Evolutionary conservation across 2,797 vertebrate species (phyloP).

Genomic region (Austrolebias charrua): DNA sequence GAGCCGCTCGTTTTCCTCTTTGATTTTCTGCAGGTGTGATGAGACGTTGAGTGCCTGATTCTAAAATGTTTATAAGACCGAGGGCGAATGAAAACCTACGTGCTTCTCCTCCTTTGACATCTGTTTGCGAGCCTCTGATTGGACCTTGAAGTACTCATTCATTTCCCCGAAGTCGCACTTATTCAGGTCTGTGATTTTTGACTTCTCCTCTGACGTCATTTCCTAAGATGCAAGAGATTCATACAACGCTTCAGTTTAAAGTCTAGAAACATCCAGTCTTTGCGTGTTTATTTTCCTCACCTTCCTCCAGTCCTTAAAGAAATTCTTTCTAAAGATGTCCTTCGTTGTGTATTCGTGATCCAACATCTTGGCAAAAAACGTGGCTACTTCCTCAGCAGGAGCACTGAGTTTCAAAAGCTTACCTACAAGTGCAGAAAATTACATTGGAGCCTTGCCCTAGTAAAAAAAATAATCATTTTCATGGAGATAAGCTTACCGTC

Average conservation of each 20-base stretch:
- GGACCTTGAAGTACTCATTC: constrained; percentile 92
- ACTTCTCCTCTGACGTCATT: constrained; percentile 93
- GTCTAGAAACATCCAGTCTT: not conserved
- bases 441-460: not conserved
- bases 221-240: constrained; percentile 76
- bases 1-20: constrained; percentile 90
- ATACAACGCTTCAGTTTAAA: not conserved
- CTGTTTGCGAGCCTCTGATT: constrained; percentile 91
- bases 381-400: constrained; percentile 93
- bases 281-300: constrained; percentile 65
- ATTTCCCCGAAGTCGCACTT: constrained; percentile 93
- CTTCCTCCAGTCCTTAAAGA: constrained; percentile 96
- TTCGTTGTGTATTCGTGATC: constrained; percentile 97
- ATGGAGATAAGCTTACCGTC: constrained; percentile 82
- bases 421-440: constrained; percentile 69
- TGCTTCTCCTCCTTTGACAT: constrained; percentile 94
- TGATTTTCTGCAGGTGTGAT: constrained; percentile 86
- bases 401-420: constrained; percentile 89
- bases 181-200: constrained; percentile 85
- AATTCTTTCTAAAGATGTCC: constrained; percentile 96
- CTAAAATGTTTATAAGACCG: not conserved
- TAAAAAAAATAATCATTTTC: not conserved
- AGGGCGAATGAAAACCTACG: constrained; percentile 65
- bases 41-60: not conserved
- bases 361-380: constrained; percentile 97